These are phyloP conservation scores for Casuarius casuarius DNA, from an alignment of 2,113 vertebrate species.

Conservation along the genomic window DNA sequence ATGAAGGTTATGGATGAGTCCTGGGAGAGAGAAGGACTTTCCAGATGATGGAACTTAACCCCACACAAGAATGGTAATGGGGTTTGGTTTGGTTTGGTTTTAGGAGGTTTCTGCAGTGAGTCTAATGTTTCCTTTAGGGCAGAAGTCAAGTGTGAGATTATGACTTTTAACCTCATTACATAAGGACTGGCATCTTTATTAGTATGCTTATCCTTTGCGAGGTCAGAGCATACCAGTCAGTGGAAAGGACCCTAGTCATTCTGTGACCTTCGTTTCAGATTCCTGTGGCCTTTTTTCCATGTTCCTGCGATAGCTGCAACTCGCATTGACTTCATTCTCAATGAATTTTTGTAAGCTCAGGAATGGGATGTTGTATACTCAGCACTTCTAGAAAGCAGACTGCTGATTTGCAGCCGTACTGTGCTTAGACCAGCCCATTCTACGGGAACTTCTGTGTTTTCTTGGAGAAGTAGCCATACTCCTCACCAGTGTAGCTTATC, in stretches of 20 bases:
- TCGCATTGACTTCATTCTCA: not conserved
- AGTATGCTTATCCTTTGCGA: not conserved
- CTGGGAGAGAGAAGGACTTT: not conserved
- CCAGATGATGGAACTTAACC: not conserved
- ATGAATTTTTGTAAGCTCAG: not conserved
- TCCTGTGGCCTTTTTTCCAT: not conserved
- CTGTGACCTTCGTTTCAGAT: not conserved
- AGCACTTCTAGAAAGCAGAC: not conserved
- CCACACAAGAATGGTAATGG: not conserved
- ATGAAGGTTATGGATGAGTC: not conserved
- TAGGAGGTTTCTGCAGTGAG: not conserved
- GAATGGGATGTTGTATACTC: not conserved
- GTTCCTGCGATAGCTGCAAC: not conserved
- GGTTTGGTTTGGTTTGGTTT: too few species aligned
- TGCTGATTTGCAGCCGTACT: not conserved
- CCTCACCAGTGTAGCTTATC: not conserved
- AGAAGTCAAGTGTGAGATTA: not conserved
- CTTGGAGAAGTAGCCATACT: not conserved
- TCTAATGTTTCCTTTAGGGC: not conserved
- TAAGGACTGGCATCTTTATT: accelerated
- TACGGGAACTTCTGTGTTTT: not conserved
- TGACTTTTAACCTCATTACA: not conserved
- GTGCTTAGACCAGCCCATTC: not conserved
- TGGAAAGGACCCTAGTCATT: not conserved
- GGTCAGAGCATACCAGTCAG: not conserved